Base-by-base conservation (phyloP, 2,888 invertebrate genomes). In the Mechanitis mazaeus region DNA sequence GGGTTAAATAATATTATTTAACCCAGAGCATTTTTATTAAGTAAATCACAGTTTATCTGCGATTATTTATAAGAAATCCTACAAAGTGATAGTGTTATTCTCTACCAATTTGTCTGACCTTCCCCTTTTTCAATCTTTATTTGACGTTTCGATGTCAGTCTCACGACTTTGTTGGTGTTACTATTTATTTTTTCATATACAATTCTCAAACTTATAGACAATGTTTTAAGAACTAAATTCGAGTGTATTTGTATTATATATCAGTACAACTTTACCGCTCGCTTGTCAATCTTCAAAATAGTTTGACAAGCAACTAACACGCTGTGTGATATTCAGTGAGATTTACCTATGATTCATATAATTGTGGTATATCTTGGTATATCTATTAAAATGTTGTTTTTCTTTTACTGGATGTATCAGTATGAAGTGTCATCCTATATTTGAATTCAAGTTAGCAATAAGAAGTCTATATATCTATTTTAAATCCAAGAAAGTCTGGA, bases 261-360 rank as follows among this genome's bases (percentile, higher is more conserved):
- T 35, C 53, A 12, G 38, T 35, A 20, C 7, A 12, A 50, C 66
- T 67, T 67, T 63, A 67, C 64, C 68, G 68, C 68, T 66, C 65
- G 68, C 74, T 64, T 74, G 76, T 76, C 75, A 74, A 73, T 72
- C 66, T 65, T 60, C 65, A 63, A 68, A 66, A 67, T 55, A 64
- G 65, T 68, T 72, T 75, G 72, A 74, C 73, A 70, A 66, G 66
- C 65, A 60, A 69, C 67, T 67, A 62, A 63, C 59, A 60, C 61
- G 45, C 33, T 56, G 64, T 63, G 55, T 55, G 1, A 42, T 42
- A 42, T 42, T 42, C 9, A 9, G 42, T 42, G 9, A 42, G 6
- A 11, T 42, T 7, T 11, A 42, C 42, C 9, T 35, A 35, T 9
- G 42, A 42, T 42, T 42, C 42, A 42, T 42, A 42, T 42, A 9